These are phyloP conservation scores for Formica exsecta DNA, from an alignment of 1,140 invertebrate genomes.

Conservation along the genomic window DNA sequence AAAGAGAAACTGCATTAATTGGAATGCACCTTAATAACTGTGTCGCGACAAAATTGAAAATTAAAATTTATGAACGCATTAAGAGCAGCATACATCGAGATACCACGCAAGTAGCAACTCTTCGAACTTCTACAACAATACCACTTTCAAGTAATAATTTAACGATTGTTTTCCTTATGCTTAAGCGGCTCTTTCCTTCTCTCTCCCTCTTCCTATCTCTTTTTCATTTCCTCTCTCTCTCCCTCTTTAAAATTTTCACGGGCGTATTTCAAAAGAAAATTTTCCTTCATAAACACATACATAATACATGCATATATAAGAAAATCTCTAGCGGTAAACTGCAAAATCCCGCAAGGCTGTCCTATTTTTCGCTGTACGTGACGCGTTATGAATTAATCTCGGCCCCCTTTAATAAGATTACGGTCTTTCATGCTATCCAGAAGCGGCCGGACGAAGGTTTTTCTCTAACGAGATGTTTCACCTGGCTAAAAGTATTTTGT, in stretches of 20 bases:
- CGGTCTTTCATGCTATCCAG: constrained; percentile 9
- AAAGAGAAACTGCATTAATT: not conserved
- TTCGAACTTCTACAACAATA: constrained; percentile 69
- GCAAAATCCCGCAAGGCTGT: not conserved
- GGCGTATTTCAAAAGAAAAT: not conserved
- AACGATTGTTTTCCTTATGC: constrained; percentile 36
- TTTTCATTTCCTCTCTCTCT: not conserved
- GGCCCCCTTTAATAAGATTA: constrained; percentile 38
- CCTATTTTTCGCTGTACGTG: constrained; percentile 39
- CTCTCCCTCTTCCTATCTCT: not conserved
- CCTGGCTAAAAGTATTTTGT: constrained; percentile 19
- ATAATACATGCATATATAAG: not conserved
- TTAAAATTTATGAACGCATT: constrained; percentile 77
- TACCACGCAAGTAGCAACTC: constrained; percentile 17
- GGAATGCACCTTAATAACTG: not conserved
- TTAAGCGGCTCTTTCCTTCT: constrained; percentile 10
- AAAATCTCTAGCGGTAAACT: constrained; percentile 55
- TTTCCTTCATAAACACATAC: constrained; percentile 5
- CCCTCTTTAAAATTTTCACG: not conserved
- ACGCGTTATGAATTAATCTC: constrained; percentile 36
- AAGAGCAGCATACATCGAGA: constrained; percentile 57
- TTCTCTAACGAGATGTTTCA: constrained; percentile 47
- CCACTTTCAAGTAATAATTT: constrained; percentile 50
- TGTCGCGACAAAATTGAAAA: constrained; percentile 71
- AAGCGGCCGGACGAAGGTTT: constrained; percentile 33